Conservation (phyloP, 2,113 vertebrate species). For the Tympanuchus pallidicinctus region DNA sequence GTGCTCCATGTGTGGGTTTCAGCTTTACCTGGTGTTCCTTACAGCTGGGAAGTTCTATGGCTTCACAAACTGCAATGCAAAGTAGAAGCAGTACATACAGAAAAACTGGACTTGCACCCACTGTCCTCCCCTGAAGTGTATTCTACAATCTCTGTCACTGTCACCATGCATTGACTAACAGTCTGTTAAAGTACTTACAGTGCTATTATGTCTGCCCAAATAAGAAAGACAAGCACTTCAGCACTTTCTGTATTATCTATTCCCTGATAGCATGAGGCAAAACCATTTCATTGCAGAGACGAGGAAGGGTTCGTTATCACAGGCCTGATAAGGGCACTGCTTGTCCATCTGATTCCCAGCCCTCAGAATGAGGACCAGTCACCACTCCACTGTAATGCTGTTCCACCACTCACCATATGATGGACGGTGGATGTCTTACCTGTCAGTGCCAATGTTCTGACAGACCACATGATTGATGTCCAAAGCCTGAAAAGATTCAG, state of each 20-base stretch:
- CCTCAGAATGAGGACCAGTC: neutral
- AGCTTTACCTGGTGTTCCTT: neutral
- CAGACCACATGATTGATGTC: conserved; percentile 37
- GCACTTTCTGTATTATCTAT: neutral
- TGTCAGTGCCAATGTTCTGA: conserved; percentile 59
- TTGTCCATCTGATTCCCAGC: neutral
- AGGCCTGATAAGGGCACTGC: neutral
- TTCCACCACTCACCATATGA: neutral
- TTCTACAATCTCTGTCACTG: neutral
- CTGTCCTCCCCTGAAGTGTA: neutral
- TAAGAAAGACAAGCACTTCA: neutral
- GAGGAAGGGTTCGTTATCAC: neutral
- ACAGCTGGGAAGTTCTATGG: neutral
- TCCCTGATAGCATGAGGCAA: neutral
- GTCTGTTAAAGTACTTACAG: neutral
- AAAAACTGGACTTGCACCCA: neutral
- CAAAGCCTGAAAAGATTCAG: neutral
- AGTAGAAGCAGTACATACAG: neutral
- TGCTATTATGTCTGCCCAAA: neutral
- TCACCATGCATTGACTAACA: neutral
- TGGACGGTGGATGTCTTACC: neutral
- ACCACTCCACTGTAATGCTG: neutral
- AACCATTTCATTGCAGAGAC: neutral
- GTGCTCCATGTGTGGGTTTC: neutral
- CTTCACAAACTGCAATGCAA: neutral